Evolutionary conservation across 2,888 invertebrate species (phyloP), one percentile per base, ranked within the genome.

Genomic region (Raillietiella orientalis): DNA sequence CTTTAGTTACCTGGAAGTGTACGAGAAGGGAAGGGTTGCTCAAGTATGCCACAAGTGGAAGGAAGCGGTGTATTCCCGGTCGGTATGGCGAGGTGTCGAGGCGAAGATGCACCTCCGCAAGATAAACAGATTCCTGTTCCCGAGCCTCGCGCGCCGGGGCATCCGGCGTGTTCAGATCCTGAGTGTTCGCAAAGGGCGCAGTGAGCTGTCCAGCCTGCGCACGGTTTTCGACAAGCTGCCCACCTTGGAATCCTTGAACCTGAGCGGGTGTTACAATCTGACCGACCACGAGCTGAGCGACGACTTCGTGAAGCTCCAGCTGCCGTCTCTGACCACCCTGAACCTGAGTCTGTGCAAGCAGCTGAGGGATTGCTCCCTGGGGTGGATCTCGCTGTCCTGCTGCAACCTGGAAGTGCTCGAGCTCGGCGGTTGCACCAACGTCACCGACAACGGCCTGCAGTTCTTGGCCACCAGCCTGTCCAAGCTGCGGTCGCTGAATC

Each of bases 261-360:
- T 87, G 27, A 75, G 74, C 40, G 84, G 84, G 19, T 84, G 84
- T 45, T 87, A 71, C 51, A 82, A 75, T 49, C 67, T 87, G 21
- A 74, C 72, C 20, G 84, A 87, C 45, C 53, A 62, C 23, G 71
- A 71, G 24, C 52, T 87, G 31, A 62, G 65, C 21, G 69, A 69
- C 38, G 77, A 79, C 3, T 67, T 87, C 39, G 58, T 62, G 23
- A 36, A 38, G 20, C 55, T 59, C 6, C 70, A 72, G 35, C 53
- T 69, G 33, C 65, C 69, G 26, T 60, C 66, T 17, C 52, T 87
- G 27, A 66, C 64, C 33, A 58, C 65, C 36, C 55, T 87, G 32
- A 74, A 87, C 46, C 55, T 87, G 27, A 77, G 77, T 23, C 52
- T 84, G 30, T 87, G 87, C 52, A 87, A 87, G 47, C 82, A 82